These are phyloP conservation scores for Listronotus bonariensis DNA, from an alignment of 1,140 invertebrate species.

Conservation along the genomic window DNA sequence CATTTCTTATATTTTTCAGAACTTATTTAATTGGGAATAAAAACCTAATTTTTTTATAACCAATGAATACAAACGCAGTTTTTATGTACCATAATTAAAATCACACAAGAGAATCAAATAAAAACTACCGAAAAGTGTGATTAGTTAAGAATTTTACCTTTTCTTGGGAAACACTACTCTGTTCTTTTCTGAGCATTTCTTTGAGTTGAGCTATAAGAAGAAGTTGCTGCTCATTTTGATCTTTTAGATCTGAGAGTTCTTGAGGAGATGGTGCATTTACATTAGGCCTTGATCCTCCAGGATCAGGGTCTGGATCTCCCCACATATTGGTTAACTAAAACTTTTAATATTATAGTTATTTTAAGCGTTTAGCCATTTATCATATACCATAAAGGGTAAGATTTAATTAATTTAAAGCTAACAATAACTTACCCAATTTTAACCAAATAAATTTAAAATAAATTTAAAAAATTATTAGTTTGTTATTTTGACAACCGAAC, in stretches of 20 bases:
- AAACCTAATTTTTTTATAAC: too few species aligned
- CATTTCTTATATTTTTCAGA: too few species aligned
- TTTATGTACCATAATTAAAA: too few species aligned
- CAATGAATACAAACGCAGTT: too few species aligned
- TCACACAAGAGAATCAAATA: too few species aligned
- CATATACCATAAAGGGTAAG: too few species aligned
- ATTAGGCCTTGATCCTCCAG: constrained; percentile 39
- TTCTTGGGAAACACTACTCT: constrained; percentile 50
- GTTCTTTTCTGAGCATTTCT: constrained; percentile 55
- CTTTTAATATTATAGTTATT: background rate
- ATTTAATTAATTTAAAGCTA: background rate
- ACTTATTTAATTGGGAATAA: too few species aligned
- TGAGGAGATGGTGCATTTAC: constrained; percentile 2
- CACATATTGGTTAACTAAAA: constrained; percentile 42
- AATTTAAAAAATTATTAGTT: background rate
- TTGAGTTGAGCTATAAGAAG: constrained; percentile 52
- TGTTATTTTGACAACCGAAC: constrained; percentile 20
- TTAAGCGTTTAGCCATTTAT: too few species aligned
- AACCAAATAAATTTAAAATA: background rate
- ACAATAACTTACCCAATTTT: background rate
- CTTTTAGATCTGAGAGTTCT: constrained; percentile 51
- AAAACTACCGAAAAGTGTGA: too few species aligned
- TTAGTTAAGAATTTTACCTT: constrained; percentile 40
- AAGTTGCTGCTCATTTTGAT: constrained; percentile 54
- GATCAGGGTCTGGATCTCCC: constrained; percentile 47